A percentile compares a stretch with the other conserved stretches of the same genome.
These are phyloP conservation scores for Eristalis intricaria DNA, from an alignment of 2,888 invertebrate genomes.

Conservation along the genomic window DNA sequence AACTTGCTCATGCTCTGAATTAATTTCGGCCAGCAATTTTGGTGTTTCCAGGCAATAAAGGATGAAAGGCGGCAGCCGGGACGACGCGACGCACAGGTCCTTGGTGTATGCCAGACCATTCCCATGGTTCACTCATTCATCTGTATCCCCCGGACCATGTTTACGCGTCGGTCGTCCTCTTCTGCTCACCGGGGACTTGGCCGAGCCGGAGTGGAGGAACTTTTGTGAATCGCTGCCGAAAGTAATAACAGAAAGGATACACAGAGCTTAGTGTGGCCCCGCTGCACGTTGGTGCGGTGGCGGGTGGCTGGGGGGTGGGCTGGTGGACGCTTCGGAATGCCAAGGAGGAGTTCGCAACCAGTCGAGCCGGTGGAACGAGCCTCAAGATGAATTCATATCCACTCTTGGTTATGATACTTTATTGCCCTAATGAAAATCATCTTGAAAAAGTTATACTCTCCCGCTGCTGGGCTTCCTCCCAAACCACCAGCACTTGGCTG, in stretches of 20 bases:
- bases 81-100: constrained; percentile 20
- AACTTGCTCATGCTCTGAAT: constrained; percentile 69
- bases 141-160: constrained; percentile 30
- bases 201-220: neutral
- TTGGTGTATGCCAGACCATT: constrained; percentile 34
- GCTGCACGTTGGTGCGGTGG: neutral
- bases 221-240: constrained; percentile 50
- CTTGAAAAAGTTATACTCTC: constrained; percentile 64
- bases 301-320: neutral
- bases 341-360: constrained; percentile 43
- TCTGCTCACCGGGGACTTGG: neutral
- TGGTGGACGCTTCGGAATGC: constrained; percentile 5
- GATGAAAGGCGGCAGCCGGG: constrained; percentile 45
- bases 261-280: constrained; percentile 19
- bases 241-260: constrained; percentile 61
- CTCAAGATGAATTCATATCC: constrained; percentile 71
- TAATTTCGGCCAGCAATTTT: constrained; percentile 61
- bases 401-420: constrained; percentile 71
- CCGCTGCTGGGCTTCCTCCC: neutral
- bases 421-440: constrained; percentile 72
- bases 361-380: constrained; percentile 35
- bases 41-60: constrained; percentile 70
- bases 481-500: neutral
- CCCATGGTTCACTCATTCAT: constrained; percentile 45
- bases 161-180: constrained; percentile 40